Evolutionary conservation across 2,888 invertebrate species (phyloP), one percentile per base, ranked within the genome.

Genomic region (Zaprionus lineosus): DNA sequence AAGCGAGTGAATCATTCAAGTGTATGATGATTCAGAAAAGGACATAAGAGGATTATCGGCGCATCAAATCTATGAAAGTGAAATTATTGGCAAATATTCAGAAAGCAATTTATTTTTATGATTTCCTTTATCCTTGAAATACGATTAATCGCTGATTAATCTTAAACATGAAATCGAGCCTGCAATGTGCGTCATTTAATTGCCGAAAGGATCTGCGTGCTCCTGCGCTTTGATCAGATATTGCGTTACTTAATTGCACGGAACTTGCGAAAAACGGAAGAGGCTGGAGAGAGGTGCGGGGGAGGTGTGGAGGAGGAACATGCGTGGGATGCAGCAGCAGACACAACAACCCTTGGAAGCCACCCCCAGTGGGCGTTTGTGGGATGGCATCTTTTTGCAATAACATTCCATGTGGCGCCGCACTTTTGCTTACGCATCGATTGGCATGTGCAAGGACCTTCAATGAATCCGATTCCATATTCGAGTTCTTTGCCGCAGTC

Each of bases 71-170:
- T 66, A 74, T 66, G 47, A 47, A 59, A 46, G 36, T 41, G 46
- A 60, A 68, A 73, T 73, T 43, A 9, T 24, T 24, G 21, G 26
- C 5, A 26, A 4, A 47, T 12, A 44, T 34, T 70, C 36, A 52
- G 63, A 81, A 76, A 57, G 56, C 72, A 84, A 84, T 84, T 74
- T 71, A 71, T 71, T 81, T 81, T 74, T 74, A 84, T 82, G 76
- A 68, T 56, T 67, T 78, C n/a, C n/a, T 57, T 50, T 66, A 74
- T 77, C 74, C 43, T 7, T 15, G 5, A 19, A 26, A 26, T 47
- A 16, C 47, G n/a, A n/a, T n/a, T n/a, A n/a, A n/a, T n/a, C n/a
- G n/a, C n/a, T n/a, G n/a, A n/a, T n/a, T n/a, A 71, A 84, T 84
- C 82, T 76, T 72, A 72, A 65, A 74, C 47, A 53, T 72, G 78